Conservation (phyloP, 1,140 invertebrate genomes). For the Myzus persicae region DNA sequence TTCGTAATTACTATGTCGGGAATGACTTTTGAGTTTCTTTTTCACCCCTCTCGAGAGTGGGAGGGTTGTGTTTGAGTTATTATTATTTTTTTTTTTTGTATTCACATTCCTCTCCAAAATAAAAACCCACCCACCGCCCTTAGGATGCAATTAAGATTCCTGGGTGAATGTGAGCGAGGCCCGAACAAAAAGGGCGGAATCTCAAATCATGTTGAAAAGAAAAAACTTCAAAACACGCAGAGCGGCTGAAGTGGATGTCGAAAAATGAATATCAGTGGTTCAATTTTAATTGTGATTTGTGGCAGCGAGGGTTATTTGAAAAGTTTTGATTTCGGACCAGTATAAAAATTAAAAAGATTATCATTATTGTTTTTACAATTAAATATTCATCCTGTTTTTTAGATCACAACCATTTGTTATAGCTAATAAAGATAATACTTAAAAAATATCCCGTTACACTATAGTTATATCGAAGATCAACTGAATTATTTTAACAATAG, state of each 20-base stretch:
- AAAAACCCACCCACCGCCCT: constrained; percentile 30
- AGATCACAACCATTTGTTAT: not conserved
- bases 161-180: not conserved
- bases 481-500: not conserved
- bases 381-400: constrained; percentile 33
- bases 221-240: constrained; percentile 41
- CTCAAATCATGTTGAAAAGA: constrained; percentile 33
- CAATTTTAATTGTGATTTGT: constrained; percentile 49
- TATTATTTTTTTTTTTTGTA: constrained; percentile 52
- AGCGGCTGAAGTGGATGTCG: constrained; percentile 35
- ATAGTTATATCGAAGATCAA: not conserved
- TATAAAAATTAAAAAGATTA: constrained; percentile 34
- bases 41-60: not conserved
- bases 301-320: constrained; percentile 30
- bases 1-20: constrained; percentile 54
- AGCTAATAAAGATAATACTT: not conserved
- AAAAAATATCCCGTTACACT: not conserved
- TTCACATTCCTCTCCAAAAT: constrained; percentile 47
- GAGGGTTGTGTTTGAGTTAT: constrained; percentile 45
- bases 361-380: constrained; percentile 34
- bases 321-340: constrained; percentile 42
- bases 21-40: constrained; percentile 52
- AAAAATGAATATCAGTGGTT: constrained; percentile 44
- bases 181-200: constrained; percentile 37
- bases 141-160: constrained; percentile 48